Conservation (phyloP, 1,140 invertebrate species). For the Protaetia brevitarsis region DNA sequence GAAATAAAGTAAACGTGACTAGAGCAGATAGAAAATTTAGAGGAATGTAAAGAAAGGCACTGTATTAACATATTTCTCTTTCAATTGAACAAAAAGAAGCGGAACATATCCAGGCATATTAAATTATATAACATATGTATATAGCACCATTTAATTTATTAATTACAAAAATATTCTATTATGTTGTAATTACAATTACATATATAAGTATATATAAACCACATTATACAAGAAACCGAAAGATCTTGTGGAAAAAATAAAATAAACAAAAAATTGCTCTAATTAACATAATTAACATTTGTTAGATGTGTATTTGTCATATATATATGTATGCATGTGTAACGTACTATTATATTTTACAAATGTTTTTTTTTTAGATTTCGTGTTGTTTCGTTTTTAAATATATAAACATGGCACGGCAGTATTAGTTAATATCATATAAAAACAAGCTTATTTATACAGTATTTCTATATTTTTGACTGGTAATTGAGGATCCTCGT, state of each 20-base stretch:
- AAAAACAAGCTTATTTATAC: conserved; percentile 38
- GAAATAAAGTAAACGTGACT: conserved; percentile 28
- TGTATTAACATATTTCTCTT: conserved; percentile 22
- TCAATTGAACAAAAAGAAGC: conserved; percentile 24
- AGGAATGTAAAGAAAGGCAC: conserved; percentile 27
- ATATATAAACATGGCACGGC: conserved; percentile 44
- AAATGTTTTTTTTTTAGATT: conserved; percentile 43
- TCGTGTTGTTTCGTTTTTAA: conserved; percentile 19
- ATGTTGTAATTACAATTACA: conserved; percentile 21
- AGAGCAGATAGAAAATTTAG: conserved; percentile 27
- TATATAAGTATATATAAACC: conserved; percentile 24
- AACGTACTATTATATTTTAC: conserved; percentile 38
- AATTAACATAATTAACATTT: conserved; percentile 18
- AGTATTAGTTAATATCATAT: conserved; percentile 39
- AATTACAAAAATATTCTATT: conserved; percentile 41
- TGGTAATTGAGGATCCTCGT: conserved; percentile 34
- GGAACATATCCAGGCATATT: conserved; percentile 11
- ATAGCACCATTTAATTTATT: conserved; percentile 41
- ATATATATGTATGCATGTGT: conserved; percentile 12
- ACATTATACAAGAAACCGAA: conserved; percentile 13
- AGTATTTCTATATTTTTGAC: conserved; percentile 24
- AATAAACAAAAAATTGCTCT: conserved; percentile 20
- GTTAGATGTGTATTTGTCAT: conserved; percentile 2
- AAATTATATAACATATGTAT: conserved; percentile 31
- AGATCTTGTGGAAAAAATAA: conserved; percentile 2